Conservation (phyloP, 1,140 invertebrate species). For the Vanessa atalanta region DNA sequence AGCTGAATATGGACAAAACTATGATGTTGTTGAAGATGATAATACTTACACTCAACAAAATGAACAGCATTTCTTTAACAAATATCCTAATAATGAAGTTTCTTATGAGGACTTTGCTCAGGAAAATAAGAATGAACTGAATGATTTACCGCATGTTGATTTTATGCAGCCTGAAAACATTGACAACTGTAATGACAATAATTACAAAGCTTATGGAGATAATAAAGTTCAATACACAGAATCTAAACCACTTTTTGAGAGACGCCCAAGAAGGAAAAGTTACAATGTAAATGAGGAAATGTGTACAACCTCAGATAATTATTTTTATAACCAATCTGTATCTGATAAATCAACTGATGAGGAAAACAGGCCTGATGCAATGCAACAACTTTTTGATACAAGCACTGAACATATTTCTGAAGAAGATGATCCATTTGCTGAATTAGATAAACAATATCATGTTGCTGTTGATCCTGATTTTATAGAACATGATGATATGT, state of each 20-base stretch:
- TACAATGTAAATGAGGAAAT: slow-evolving; percentile 37
- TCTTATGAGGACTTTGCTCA: slow-evolving; percentile 44
- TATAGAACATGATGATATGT: slow-evolving; percentile 59
- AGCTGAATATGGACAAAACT: slow-evolving; percentile 57
- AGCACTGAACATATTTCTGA: slow-evolving; percentile 58
- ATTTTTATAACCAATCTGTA: slow-evolving; percentile 22
- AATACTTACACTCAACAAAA: slow-evolving; percentile 7
- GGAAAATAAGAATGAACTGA: slow-evolving; percentile 31
- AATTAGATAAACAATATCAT: slow-evolving; percentile 75
- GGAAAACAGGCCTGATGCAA: slow-evolving; percentile 26
- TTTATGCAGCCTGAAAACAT: slow-evolving; percentile 28
- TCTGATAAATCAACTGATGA: slow-evolving; percentile 13
- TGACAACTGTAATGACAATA: slow-evolving; percentile 11
- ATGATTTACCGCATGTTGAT: slow-evolving; percentile 30
- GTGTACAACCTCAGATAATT: slow-evolving; percentile 40
- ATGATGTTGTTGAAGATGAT: slow-evolving; percentile 42
- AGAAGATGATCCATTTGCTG: slow-evolving; percentile 73
- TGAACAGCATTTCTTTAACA: slow-evolving; percentile 40
- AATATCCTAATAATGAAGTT: slow-evolving; percentile 41
- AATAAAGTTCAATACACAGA: slow-evolving; percentile 21
- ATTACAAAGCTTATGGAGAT: slow-evolving; percentile 26
- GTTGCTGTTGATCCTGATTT: slow-evolving; percentile 73
- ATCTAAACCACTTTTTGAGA: slow-evolving; percentile 54
- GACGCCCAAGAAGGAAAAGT: slow-evolving; percentile 47
- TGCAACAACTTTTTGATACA: slow-evolving; percentile 52